Percentiles rank a stretch among this genome's conserved stretches.
Evolutionary conservation across 2,113 vertebrate species (phyloP).

Genomic region (Trinectes maculatus): DNA sequence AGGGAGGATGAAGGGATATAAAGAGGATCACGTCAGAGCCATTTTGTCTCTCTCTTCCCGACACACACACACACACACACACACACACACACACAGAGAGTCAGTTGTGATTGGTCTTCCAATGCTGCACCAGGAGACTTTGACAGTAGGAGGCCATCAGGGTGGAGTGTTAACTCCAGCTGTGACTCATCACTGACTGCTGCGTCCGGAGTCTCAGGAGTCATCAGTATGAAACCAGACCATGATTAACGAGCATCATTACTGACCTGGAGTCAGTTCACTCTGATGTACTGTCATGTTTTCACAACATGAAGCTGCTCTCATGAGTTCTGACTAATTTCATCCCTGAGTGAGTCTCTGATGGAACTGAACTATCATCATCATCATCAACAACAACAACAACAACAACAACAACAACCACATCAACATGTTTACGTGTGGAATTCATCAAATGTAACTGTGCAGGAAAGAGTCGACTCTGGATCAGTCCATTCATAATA

Average conservation of each 20-base stretch:
- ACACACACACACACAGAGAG: not conserved
- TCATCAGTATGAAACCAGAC: conserved; percentile 28
- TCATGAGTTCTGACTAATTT: conserved; percentile 34
- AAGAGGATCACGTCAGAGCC: conserved; percentile 22
- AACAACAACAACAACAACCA: no score
- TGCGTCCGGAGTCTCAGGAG: conserved; percentile 35
- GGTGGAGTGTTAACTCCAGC: conserved; percentile 30
- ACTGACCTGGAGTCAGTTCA: conserved; percentile 16
- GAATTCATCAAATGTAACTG: no score
- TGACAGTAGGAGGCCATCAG: not conserved
- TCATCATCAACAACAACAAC: not conserved
- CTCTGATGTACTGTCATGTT: conserved; percentile 12
- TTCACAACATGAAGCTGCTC: conserved; percentile 2
- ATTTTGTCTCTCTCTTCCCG: not conserved
- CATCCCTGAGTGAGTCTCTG: conserved; percentile 54
- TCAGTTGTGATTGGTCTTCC: conserved; percentile 27
- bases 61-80: no score
- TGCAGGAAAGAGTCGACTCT: no score
- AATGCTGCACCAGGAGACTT: not conserved
- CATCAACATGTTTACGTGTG: no score
- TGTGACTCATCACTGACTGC: conserved; percentile 65
- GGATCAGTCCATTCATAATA: no score
- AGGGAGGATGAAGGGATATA: conserved; percentile 19
- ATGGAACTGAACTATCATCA: conserved; percentile 14
- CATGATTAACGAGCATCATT: conserved; percentile 57